These are phyloP conservation scores for Drosophila novamexicana DNA, from an alignment of 1,140 invertebrate genomes.

Conservation along the genomic window DNA sequence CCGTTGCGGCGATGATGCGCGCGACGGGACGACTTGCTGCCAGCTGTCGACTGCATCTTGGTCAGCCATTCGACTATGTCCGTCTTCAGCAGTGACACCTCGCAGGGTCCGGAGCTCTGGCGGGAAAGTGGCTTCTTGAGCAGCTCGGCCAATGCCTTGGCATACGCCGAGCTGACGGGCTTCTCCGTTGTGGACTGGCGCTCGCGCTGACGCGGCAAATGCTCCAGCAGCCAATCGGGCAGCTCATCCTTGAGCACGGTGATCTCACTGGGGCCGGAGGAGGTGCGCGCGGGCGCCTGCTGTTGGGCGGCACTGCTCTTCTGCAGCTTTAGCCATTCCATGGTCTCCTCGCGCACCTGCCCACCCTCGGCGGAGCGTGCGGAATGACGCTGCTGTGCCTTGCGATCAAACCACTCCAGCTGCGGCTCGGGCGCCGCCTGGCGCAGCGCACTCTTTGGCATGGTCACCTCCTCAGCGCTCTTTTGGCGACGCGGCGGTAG, in stretches of 20 bases:
- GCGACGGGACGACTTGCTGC: conserved; percentile 43
- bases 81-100: conserved; percentile 79
- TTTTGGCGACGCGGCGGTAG: conserved; percentile 76
- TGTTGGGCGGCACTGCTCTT: conserved; percentile 44
- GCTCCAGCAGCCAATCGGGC: conserved; percentile 80
- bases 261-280: conserved; percentile 80
- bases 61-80: conserved; percentile 84
- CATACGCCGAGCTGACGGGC: conserved; percentile 68
- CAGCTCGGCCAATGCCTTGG: conserved; percentile 75
- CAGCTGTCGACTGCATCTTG: conserved; percentile 68
- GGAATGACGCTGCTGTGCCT: conserved; percentile 79
- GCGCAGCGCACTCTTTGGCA: conserved; percentile 70
- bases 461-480: conserved; percentile 78
- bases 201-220: conserved; percentile 74
- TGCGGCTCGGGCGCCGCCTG: conserved; percentile 57
- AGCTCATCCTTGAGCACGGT: conserved; percentile 81
- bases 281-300: conserved; percentile 67
- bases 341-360: conserved; percentile 77
- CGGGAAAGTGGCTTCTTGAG: conserved; percentile 80
- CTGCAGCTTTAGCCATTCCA: conserved; percentile 78
- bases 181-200: conserved; percentile 52
- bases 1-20: conserved; percentile 79
- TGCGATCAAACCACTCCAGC: conserved; percentile 81
- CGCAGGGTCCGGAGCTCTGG: conserved; percentile 78
- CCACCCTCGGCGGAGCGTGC: conserved; percentile 80